phyloP scores from a whole-genome alignment of 2,888 invertebrate genomes.

The Drosophila bunnanda region DNA sequence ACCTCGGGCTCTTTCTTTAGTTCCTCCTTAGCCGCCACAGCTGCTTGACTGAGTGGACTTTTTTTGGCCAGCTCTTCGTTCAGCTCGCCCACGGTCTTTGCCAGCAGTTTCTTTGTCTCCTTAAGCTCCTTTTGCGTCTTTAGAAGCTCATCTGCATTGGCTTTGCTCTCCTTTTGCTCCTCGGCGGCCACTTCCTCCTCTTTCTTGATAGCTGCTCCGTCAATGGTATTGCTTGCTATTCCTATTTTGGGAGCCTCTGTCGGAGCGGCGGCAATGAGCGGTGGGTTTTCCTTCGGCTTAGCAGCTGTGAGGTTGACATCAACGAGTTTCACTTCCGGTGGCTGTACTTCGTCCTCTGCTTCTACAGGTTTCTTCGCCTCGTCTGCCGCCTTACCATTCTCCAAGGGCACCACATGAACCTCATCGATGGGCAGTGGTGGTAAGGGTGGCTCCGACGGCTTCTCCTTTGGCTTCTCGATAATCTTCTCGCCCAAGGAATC shows the following conservation, averaged over 20 bases:
- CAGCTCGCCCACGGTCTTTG: constrained; percentile 85
- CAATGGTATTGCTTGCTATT: constrained; percentile 64
- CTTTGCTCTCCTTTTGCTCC: constrained; percentile 73
- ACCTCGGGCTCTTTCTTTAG: background rate
- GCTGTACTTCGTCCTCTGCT: background rate
- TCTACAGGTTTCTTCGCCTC: constrained; percentile 2
- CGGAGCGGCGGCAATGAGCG: constrained; percentile 5
- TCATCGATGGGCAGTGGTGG: constrained; percentile 81
- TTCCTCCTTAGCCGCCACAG: constrained; percentile 84
- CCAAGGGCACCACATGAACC: constrained; percentile 42
- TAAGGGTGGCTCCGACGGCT: constrained; percentile 51
- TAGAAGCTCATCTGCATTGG: constrained; percentile 78
- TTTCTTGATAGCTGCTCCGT: constrained; percentile 85
- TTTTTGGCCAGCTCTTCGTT: constrained; percentile 84
- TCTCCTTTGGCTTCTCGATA: constrained; percentile 3
- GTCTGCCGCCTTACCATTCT: background rate
- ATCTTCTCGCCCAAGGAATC: constrained; percentile 10
- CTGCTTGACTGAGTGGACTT: constrained; percentile 78
- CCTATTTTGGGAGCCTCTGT: background rate
- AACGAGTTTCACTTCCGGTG: constrained; percentile 13
- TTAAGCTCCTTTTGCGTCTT: constrained; percentile 81
- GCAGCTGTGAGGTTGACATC: constrained; percentile 12
- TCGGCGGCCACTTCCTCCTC: constrained; percentile 84
- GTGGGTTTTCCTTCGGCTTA: constrained; percentile 3
- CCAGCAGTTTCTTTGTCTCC: constrained; percentile 81